Conservation (phyloP, 2,113 vertebrate species). For the Mus musculus region DNA sequence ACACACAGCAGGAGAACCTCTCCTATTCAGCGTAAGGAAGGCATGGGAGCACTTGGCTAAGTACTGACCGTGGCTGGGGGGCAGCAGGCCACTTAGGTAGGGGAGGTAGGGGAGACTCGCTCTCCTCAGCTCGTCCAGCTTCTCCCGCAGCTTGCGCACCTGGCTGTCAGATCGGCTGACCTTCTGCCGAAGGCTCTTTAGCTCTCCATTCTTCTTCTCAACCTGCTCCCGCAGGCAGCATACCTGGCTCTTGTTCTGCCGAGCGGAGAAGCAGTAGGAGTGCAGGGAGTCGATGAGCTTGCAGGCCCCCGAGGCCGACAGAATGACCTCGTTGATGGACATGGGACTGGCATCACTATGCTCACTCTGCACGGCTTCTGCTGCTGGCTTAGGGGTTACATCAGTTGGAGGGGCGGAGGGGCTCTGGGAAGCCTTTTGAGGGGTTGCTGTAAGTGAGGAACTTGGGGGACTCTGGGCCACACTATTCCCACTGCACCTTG, state of each 20-base stretch:
- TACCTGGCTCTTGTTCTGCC: constrained; percentile 88
- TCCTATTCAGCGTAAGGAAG: background rate
- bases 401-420: constrained; percentile 85
- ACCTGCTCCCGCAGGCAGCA: constrained; percentile 88
- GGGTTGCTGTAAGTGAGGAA: constrained; percentile 83
- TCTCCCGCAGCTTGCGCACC: constrained; percentile 88
- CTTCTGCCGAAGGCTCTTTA: constrained; percentile 85
- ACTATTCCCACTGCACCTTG: constrained; percentile 81
- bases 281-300: constrained; percentile 89
- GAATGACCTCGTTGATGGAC: constrained; percentile 90
- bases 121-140: constrained; percentile 86
- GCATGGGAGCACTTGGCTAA: no score
- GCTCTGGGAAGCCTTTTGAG: constrained; percentile 86
- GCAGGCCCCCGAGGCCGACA: constrained; percentile 88
- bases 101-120: constrained; percentile 84
- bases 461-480: constrained; percentile 70
- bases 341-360: constrained; percentile 88
- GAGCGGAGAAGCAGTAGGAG: constrained; percentile 89
- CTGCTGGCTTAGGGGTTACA: constrained; percentile 85
- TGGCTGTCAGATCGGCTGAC: constrained; percentile 88
- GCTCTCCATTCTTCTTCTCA: constrained; percentile 86
- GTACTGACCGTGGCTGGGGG: constrained; percentile 89
- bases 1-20: background rate
- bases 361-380: constrained; percentile 85
- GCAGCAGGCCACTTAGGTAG: constrained; percentile 84